Base-by-base conservation (phyloP, 2,888 invertebrate species). In the Hyalella azteca region DNA sequence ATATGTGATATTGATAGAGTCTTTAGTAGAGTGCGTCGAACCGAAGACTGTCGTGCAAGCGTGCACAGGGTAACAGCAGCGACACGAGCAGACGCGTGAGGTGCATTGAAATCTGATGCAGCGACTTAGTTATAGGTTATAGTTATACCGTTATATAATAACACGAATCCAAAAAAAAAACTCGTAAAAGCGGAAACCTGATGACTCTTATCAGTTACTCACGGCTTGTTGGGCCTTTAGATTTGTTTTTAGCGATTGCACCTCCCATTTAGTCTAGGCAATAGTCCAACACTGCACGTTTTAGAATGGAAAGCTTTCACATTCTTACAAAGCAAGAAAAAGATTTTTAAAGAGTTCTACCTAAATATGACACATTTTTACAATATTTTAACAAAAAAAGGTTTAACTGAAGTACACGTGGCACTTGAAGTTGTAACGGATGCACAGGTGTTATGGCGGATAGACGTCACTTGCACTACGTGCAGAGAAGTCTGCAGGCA, bases 241-340 rank as follows among this genome's bases (percentile, higher is more conserved):
- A 9, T 29, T 29, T 66, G 32, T 11, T 4, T 36, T 66, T 66
- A 66, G 66, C 36, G 36, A 66, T 4, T 15, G 66, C 29, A 36
- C 66, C 66, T 15, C 66, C 66, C 66, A 66, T 66, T 7, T 19
- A n/a, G n/a, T 36, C 36, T 22, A 13, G 29, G 15, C 4, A n/a
- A n/a, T n/a, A n/a, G n/a, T n/a, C n/a, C n/a, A n/a, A n/a, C n/a
- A n/a, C n/a, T n/a, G n/a, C n/a, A n/a, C n/a, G n/a, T n/a, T n/a
- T n/a, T n/a, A n/a, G n/a, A n/a, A n/a, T n/a, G n/a, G n/a, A n/a
- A 66, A 2, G 36, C 66, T 66, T 66, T 66, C 66, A 66, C 66
- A 36, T 66, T 66, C 66, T 11, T n/a, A n/a, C n/a, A n/a, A n/a
- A n/a, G n/a, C n/a, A n/a, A n/a, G n/a, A n/a, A n/a, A n/a, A n/a